Evolutionary conservation across 2,888 invertebrate genomes (phyloP).

Genomic region (Stegophylla sp.): DNA sequence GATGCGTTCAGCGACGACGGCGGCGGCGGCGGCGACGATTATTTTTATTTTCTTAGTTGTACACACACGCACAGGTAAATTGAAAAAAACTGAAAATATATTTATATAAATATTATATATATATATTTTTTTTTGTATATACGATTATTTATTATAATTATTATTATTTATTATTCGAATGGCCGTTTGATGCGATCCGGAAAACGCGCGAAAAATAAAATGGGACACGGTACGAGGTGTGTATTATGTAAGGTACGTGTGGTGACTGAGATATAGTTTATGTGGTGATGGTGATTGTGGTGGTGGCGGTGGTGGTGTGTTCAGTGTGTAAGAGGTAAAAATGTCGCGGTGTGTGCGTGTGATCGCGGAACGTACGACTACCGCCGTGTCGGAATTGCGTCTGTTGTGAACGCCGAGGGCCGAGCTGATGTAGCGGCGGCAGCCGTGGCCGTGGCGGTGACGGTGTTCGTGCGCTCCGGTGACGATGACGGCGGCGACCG

Average conservation of each 20-base stretch:
- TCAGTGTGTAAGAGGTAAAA: slow-evolving; percentile 56
- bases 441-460: slow-evolving; percentile 2
- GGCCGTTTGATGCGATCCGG: too few species aligned
- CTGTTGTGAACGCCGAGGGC: slow-evolving; percentile 38
- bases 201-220: too few species aligned
- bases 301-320: slow-evolving; percentile 45
- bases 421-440: slow-evolving; percentile 41
- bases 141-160: too few species aligned
- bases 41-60: too few species aligned
- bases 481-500: slow-evolving; percentile 37
- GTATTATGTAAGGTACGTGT: too few species aligned
- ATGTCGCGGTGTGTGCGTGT: slow-evolving; percentile 56
- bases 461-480: slow-evolving; percentile 1
- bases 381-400: slow-evolving; percentile 58
- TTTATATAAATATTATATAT: too few species aligned
- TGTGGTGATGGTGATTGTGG: not conserved
- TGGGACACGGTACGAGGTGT: not conserved
- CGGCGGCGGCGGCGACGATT: not conserved
- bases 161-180: too few species aligned
- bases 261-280: too few species aligned
- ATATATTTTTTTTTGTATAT: too few species aligned
- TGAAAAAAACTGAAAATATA: not conserved
- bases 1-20: not conserved
- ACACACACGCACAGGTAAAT: not conserved
- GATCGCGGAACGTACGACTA: slow-evolving; percentile 56